Conservation (phyloP, 2,797 vertebrate species). For the Myiotriccus ornatus region DNA sequence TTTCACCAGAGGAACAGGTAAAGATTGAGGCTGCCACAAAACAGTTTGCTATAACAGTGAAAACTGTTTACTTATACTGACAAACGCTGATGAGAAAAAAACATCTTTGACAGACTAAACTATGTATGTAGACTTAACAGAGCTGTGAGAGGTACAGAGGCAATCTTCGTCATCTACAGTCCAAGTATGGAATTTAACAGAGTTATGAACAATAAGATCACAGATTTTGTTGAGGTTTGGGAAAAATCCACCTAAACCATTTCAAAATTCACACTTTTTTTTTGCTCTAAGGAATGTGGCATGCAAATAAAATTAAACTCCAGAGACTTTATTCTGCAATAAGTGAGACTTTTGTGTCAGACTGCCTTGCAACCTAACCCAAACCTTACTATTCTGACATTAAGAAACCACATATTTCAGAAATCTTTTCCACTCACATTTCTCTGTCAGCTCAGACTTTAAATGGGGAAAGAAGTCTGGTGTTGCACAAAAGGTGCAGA, state of each 20-base stretch:
- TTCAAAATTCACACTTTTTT: slow-evolving; percentile 26
- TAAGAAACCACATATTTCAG: slow-evolving; percentile 16
- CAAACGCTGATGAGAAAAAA: not conserved
- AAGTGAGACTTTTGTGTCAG: slow-evolving; percentile 5
- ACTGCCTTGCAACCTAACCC: not conserved
- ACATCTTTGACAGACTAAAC: not conserved
- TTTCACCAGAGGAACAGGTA: not conserved
- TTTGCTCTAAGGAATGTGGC: slow-evolving; percentile 22
- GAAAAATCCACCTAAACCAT: not conserved
- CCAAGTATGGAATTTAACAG: not conserved
- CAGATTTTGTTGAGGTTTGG: slow-evolving; percentile 2
- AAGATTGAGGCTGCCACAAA: not conserved
- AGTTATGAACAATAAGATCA: not conserved
- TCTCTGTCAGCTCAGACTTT: not conserved
- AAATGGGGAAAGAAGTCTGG: slow-evolving; percentile 21
- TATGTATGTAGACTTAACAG: not conserved
- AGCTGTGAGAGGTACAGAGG: not conserved
- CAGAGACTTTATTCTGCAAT: slow-evolving; percentile 8
- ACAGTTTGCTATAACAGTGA: not conserved
- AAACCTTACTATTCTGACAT: not conserved
- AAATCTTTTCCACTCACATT: slow-evolving; percentile 25
- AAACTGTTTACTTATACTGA: not conserved
- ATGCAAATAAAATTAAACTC: slow-evolving; percentile 20
- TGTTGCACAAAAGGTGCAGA: slow-evolving; percentile 34
- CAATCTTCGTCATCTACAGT: not conserved